Evolutionary conservation across 1,140 invertebrate genomes (phyloP).

Genomic region (Anastrepha ludens): DNA sequence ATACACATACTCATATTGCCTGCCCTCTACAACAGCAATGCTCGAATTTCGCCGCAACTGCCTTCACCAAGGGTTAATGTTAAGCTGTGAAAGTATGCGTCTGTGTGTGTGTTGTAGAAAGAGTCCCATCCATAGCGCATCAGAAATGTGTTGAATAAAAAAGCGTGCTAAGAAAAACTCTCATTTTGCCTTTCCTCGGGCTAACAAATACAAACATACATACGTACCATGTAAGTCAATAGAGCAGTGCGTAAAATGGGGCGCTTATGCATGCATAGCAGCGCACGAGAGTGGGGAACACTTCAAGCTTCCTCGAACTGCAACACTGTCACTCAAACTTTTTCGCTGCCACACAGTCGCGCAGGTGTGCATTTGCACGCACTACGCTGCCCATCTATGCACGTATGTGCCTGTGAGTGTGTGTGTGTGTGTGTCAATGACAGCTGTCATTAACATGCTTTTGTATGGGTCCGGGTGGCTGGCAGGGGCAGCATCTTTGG

Average conservation of each 20-base stretch:
- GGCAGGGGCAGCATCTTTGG: background rate
- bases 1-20: background rate
- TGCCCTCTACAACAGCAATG: background rate
- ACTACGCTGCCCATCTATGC: background rate
- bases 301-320: background rate
- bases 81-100: background rate
- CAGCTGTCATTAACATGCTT: conserved; percentile 14
- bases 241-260: conserved; percentile 11
- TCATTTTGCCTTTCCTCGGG: background rate
- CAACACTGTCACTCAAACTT: background rate
- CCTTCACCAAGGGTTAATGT: background rate
- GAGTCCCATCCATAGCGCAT: background rate
- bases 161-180: conserved; percentile 39
- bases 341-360: background rate
- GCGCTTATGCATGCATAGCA: too few relatives aligned
- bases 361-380: too few relatives aligned
- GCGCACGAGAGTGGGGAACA: background rate
- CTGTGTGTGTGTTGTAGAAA: background rate
- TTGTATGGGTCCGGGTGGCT: background rate
- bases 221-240: background rate
- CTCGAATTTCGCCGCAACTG: background rate
- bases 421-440: background rate
- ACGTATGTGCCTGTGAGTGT: background rate
- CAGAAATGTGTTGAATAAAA: conserved; percentile 39
- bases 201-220: background rate